Evolutionary conservation across 2,888 invertebrate genomes (phyloP), one percentile per base, ranked within the genome.

Genomic region (Callimorpha dominula): DNA sequence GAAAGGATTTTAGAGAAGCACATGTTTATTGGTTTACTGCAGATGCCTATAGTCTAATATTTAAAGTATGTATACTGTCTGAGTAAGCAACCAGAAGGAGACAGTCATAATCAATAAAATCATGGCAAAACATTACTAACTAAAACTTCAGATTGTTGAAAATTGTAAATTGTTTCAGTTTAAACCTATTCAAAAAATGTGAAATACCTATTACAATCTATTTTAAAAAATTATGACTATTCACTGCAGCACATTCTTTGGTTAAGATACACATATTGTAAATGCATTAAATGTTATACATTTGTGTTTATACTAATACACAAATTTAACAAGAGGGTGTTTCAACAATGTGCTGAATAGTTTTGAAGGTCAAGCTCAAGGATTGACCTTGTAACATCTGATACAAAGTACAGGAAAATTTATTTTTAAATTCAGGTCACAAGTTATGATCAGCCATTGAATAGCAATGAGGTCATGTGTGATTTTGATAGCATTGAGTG

Each of bases 321-420:
- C 6, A 46, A 46, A 46, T 8, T 8, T 46, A 46, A 46, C 9
- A 46, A 46, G 31, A 31, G 31, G 4, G n/a, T 49, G 0, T 4
- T 42, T 15, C 4, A 31, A 65, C 8, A 31, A 4, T 15, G 15
- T 17, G 75, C 70, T 65, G 76, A 81, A 74, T 68, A 72, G 57
- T 74, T 65, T 11, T 31, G 78, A 83, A 83, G 83, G 85, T 76
- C 83, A 85, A 68, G 73, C 69, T n/a, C 83, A 83, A 81, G 79
- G 76, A 54, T 57, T 66, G 64, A 70, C 83, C 84, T 84, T 82
- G 74, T 54, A 70, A 71, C 70, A 46, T 57, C 71, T 57, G 69
- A 76, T 71, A 31, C 42, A 65, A 75, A 78, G 78, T 74, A 79
- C 15, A 62, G 62, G 65, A 62, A 68, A 73, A 66, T 74, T 68